Percentiles rank a stretch among this genome's conserved stretches.
Conservation (phyloP, 2,797 vertebrate species). For the Lophius americanus region DNA sequence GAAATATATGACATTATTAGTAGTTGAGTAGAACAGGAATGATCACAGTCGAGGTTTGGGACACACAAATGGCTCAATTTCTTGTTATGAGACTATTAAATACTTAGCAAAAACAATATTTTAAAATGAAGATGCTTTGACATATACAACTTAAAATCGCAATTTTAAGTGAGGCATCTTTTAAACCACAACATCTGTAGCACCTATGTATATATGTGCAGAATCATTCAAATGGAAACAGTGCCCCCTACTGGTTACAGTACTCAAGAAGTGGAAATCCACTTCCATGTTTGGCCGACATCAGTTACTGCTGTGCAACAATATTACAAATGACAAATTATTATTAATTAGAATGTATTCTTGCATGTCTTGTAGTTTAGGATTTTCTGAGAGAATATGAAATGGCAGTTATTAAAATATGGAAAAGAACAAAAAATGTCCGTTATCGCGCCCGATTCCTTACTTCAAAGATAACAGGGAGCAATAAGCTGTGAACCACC, state of each 20-base stretch:
- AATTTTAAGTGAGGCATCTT: constrained; percentile 21
- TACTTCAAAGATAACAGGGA: constrained; percentile 33
- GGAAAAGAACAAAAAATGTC: neutral
- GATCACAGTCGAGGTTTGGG: neutral
- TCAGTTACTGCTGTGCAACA: neutral
- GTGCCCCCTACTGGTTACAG: constrained; percentile 59
- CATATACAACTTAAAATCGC: neutral
- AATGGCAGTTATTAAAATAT: neutral
- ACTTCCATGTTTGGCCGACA: neutral
- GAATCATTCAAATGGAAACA: constrained; percentile 50
- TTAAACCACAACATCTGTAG: constrained; percentile 50
- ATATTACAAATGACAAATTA: neutral
- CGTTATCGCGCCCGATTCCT: neutral
- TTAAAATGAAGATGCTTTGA: no score
- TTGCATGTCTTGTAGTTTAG: neutral
- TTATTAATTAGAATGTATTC: neutral
- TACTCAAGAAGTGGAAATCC: neutral
- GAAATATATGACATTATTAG: neutral
- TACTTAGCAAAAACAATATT: no score
- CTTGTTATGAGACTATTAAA: constrained; percentile 18
- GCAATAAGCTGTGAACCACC: constrained; percentile 27
- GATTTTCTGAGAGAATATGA: neutral
- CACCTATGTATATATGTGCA: neutral
- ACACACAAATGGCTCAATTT: neutral
- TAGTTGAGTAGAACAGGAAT: neutral